Evolutionary conservation across 2,888 invertebrate genomes (phyloP), one percentile per base, ranked within the genome.

Genomic region (Bombylius discolor): DNA sequence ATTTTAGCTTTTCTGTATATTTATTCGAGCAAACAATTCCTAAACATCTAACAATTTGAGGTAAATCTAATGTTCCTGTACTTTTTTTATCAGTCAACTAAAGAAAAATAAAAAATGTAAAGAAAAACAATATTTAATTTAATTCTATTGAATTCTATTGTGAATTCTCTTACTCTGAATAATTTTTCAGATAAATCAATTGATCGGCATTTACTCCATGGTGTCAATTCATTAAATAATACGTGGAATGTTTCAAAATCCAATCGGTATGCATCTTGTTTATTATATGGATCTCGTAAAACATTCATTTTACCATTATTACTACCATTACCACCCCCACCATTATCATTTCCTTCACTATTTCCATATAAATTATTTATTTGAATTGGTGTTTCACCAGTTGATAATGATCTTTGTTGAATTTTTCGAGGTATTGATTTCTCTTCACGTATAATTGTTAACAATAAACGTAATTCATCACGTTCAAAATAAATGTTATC

Each of bases 221-320:
- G 93, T 4, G 93, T 90, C 34, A 97, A 75, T 0, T 89, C 87
- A 13, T 83, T 80, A 72, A 94, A 93, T 57, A 97, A 77, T 54
- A 86, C 83, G 63, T 86, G 84, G 74, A 97, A 98, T 68, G 93
- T 86, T 61, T 90, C 87, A 72, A 85, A 95, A 75, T 97, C 95
- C 4, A 97, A 77, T 68, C 85, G 82, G 70, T 92, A 94, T 0
- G 83, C 82, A 69, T 93, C 92, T 67, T 90, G 90, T 0, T 91
- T 90, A 31, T 89, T 89, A 64, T 86, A 81, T 4, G 84, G 76
- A 72, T 89, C 89, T 64, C 84, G 82, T 60, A 82, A 78, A 49
- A 81, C 78, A 55, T 83, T 82, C 73, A 81, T 82, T 60, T 91
- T 77, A 56, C 89, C 77, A 68, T 92, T 91, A 71, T 91, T 90